Evolutionary conservation across 1,140 invertebrate species (phyloP).

Genomic region (Bemisia tabaci): DNA sequence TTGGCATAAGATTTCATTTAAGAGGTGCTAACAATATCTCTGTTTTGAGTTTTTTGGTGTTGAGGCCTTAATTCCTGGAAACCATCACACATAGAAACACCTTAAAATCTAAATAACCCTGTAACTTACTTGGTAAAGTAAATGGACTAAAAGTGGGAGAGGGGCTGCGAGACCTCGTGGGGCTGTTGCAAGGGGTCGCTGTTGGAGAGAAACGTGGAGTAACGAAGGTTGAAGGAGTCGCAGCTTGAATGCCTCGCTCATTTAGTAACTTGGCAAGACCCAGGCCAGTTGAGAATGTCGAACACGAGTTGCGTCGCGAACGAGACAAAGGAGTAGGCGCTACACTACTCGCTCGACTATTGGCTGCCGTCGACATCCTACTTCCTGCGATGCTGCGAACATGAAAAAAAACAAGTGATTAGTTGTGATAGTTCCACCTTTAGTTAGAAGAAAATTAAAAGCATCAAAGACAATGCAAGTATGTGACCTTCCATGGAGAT

Average conservation of each 20-base stretch:
- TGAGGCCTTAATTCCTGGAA: too few relatives aligned
- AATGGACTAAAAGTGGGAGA: constrained; percentile 15
- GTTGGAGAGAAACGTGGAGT: constrained; percentile 54
- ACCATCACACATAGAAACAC: too few relatives aligned
- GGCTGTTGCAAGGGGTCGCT: constrained; percentile 69
- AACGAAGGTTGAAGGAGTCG: constrained; percentile 46
- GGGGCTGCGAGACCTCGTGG: constrained; percentile 39
- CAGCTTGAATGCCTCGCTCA: constrained; percentile 61
- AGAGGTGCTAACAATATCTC: too few relatives aligned
- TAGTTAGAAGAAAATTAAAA: too few relatives aligned
- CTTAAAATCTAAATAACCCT: too few relatives aligned
- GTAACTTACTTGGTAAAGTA: constrained; percentile 14
- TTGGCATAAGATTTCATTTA: too few relatives aligned
- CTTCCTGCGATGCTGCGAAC: constrained; percentile 34
- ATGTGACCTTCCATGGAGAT: too few relatives aligned
- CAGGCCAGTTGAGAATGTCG: constrained; percentile 62
- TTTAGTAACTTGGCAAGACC: constrained; percentile 66
- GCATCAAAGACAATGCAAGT: too few relatives aligned
- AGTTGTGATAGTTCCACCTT: too few relatives aligned
- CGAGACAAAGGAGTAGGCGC: constrained; percentile 38
- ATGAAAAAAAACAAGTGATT: constrained; percentile 8
- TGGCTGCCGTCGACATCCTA: constrained; percentile 31
- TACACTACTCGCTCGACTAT: constrained; percentile 31
- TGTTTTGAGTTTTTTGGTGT: too few relatives aligned
- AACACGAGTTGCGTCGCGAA: constrained; percentile 51